phyloP scores from a whole-genome alignment of 2,797 vertebrate species.

The Microctenopoma stevenorrisi region DNA sequence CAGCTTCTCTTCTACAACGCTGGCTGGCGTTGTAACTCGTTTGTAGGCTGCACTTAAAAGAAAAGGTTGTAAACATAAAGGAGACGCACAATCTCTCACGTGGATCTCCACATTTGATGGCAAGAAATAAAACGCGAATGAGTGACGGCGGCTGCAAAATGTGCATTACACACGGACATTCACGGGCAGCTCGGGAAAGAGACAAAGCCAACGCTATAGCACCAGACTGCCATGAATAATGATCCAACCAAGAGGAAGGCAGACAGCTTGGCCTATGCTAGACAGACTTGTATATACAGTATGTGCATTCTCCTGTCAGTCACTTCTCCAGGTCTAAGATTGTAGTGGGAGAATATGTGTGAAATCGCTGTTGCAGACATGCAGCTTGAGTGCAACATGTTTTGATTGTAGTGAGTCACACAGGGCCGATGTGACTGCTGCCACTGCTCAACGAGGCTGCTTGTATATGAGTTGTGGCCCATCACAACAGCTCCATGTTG shows the following conservation, averaged over 20 bases:
- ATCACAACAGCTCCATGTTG: constrained; percentile 11
- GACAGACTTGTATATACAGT: not conserved
- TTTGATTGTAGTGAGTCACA: constrained; percentile 38
- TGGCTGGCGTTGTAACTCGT: not conserved
- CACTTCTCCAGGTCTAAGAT: not conserved
- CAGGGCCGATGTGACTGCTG: constrained; percentile 22
- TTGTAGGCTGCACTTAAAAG: not conserved
- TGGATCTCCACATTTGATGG: not conserved
- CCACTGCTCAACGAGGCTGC: constrained; percentile 5
- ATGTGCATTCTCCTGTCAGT: not conserved
- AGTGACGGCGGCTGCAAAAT: not conserved
- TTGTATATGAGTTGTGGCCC: constrained; percentile 7
- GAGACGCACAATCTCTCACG: too few species aligned
- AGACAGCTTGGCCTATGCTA: not conserved
- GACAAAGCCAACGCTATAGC: not conserved
- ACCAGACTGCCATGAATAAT: not conserved
- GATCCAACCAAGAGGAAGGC: not conserved
- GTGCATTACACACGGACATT: too few species aligned
- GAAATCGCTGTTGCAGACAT: constrained; percentile 33
- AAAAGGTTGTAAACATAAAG: too few species aligned
- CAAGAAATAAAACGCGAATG: not conserved
- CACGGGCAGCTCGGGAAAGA: not conserved
- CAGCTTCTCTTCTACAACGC: not conserved
- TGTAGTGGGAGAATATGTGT: constrained; percentile 1
- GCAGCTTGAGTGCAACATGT: constrained; percentile 22